Percentiles rank a stretch among this genome's conserved stretches.
Conservation (phyloP, 2,888 invertebrate species). For the Sarcophaga carnaria region DNA sequence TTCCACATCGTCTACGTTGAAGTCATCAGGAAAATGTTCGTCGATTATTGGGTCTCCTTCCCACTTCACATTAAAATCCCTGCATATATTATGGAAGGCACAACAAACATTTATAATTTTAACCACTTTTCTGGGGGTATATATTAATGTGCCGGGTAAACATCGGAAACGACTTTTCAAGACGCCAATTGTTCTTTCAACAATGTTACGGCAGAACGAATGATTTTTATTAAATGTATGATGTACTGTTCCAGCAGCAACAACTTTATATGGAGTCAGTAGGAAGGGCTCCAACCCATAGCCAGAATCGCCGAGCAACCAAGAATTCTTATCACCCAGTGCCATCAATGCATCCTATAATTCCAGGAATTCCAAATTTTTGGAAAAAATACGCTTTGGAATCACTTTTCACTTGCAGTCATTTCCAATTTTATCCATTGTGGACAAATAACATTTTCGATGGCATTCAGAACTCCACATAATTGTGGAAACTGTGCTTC, state of each 20-base stretch:
- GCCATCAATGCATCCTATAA: conserved; percentile 49
- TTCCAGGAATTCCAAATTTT: conserved; percentile 36
- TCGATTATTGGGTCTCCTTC: neutral
- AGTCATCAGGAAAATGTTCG: neutral
- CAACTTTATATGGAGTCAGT: conserved; percentile 16
- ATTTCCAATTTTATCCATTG: conserved; percentile 35
- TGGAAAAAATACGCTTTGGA: neutral
- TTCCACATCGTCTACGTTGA: conserved; percentile 8
- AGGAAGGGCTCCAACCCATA: conserved; percentile 17
- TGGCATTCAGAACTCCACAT: conserved; percentile 31
- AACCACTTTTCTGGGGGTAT: conserved; percentile 24
- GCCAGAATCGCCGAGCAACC: conserved; percentile 5
- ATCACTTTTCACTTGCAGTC: conserved; percentile 16
- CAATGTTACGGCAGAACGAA: conserved; percentile 24
- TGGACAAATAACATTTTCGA: conserved; percentile 22
- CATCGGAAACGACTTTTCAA: conserved; percentile 41
- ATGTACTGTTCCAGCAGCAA: neutral
- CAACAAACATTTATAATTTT: conserved; percentile 38
- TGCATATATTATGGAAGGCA: conserved; percentile 28
- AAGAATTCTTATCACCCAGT: conserved; percentile 23
- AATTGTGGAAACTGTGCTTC: conserved; percentile 34
- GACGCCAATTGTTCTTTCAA: conserved; percentile 18
- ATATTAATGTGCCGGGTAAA: conserved; percentile 6
- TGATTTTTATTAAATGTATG: conserved; percentile 18
- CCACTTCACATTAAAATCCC: neutral